Conservation (phyloP, 1,140 invertebrate genomes). For the Battus philenor region DNA sequence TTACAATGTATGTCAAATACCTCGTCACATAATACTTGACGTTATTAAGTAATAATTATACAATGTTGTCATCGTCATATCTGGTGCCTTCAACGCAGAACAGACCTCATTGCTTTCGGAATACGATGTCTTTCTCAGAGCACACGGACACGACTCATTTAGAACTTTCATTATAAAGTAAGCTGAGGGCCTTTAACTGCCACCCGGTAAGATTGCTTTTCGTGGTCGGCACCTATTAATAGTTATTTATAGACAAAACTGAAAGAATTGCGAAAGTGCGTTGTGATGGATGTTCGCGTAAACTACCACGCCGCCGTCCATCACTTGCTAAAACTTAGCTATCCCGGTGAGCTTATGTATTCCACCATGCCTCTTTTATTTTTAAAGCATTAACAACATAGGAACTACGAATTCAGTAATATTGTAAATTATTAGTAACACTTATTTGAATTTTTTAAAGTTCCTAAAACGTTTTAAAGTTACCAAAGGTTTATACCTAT, state of each 20-base stretch:
- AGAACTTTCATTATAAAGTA: constrained; percentile 66
- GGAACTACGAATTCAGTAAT: no score
- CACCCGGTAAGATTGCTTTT: constrained; percentile 65
- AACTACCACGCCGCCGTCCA: no score
- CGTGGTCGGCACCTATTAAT: constrained; percentile 43
- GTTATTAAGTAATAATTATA: constrained; percentile 45
- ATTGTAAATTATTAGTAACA: no score
- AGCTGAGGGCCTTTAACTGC: constrained; percentile 56
- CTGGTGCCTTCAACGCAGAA: neutral
- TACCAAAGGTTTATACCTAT: constrained; percentile 3
- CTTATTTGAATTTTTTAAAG: no score
- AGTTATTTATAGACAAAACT: constrained; percentile 31
- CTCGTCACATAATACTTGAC: constrained; percentile 28
- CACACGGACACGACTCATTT: constrained; percentile 30
- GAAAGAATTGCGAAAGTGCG: constrained; percentile 18
- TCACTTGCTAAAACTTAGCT: neutral
- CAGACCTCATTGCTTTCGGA: neutral
- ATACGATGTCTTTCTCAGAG: neutral
- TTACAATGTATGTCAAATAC: constrained; percentile 17
- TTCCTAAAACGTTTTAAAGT: no score
- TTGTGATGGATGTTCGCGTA: constrained; percentile 4
- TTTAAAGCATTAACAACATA: neutral
- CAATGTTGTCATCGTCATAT: constrained; percentile 26
- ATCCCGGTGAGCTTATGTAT: no score
- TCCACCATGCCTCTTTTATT: neutral